Evolutionary conservation across 2,888 invertebrate species (phyloP), one percentile per base, ranked within the genome.

Genomic region (Melikaiella ostensackeni): DNA sequence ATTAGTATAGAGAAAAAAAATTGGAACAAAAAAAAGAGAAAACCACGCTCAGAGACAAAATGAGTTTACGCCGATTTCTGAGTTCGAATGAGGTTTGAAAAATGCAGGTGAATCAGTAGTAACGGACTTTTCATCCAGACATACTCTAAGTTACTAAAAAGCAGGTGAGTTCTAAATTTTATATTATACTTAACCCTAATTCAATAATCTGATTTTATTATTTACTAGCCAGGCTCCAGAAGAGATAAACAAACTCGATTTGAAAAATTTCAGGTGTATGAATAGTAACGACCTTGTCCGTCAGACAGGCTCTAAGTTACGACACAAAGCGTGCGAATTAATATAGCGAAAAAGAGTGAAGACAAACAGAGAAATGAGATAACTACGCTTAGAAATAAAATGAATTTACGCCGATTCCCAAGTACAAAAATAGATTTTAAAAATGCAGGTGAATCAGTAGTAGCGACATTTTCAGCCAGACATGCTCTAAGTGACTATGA

Each of bases 21-120:
- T n/a, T n/a, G n/a, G n/a, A n/a, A n/a, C n/a, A n/a, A n/a, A n/a
- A n/a, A n/a, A n/a, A n/a, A n/a, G n/a, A n/a, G n/a, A n/a, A n/a
- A n/a, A 19, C 64, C 7, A 50, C n/a, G 13, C 27, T 30, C 30
- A 46, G 21, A 2, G 33, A 50, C 21, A 30, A 55, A 50, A 50
- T 55, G 21, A 70, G 55, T 70, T 70, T 27, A 70, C 24, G 38
- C 13, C 11, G 24, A 64, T 7, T 64, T 30, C n/a, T 19, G 24
- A 27, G 46, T 21, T 50, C 9, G 6, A 70, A n/a, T n/a, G n/a
- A n/a, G n/a, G n/a, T 70, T 50, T 0, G 33, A 27, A 46, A 30
- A 50, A 27, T 70, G 50, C 11, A 11, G 6, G 5, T 70, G 50
- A 46, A 50, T 70, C 70, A 50, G 70, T 70, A 70, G 46, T 33